These are phyloP conservation scores for Heteromormyrus szaboi DNA, from an alignment of 2,797 vertebrate species.

Conservation along the genomic window DNA sequence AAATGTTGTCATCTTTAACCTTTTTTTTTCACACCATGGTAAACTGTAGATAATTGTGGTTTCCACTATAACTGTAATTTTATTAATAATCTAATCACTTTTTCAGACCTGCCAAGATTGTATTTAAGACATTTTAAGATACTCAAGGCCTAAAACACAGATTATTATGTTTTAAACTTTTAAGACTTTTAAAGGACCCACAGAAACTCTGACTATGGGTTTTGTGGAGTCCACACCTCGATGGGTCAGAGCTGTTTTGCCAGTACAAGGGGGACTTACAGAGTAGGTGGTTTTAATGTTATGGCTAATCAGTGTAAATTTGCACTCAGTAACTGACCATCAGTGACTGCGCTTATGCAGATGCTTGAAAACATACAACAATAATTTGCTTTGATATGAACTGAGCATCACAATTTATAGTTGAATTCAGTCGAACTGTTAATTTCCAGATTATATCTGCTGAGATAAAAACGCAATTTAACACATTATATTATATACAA, in stretches of 20 bases:
- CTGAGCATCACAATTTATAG: background rate
- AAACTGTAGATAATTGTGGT: background rate
- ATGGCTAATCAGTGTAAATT: background rate
- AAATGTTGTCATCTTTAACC: background rate
- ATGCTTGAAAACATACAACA: background rate
- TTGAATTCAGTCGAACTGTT: background rate
- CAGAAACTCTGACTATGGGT: background rate
- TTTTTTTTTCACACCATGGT: background rate
- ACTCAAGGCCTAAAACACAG: background rate
- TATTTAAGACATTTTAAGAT: background rate
- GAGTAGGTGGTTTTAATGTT: background rate
- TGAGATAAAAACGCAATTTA: background rate
- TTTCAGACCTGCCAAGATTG: background rate
- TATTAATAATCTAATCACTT: background rate
- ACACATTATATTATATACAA: background rate
- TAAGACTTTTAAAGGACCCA: background rate
- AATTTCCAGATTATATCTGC: background rate
- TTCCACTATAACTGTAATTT: background rate
- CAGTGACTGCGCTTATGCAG: background rate
- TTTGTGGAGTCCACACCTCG: background rate
- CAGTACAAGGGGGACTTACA: background rate
- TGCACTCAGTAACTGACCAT: background rate
- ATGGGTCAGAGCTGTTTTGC: background rate
- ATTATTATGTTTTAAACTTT: background rate
- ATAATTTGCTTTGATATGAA: background rate